Evolutionary conservation across 2,888 invertebrate genomes (phyloP).

Genomic region (Drosophila niveifrons): DNA sequence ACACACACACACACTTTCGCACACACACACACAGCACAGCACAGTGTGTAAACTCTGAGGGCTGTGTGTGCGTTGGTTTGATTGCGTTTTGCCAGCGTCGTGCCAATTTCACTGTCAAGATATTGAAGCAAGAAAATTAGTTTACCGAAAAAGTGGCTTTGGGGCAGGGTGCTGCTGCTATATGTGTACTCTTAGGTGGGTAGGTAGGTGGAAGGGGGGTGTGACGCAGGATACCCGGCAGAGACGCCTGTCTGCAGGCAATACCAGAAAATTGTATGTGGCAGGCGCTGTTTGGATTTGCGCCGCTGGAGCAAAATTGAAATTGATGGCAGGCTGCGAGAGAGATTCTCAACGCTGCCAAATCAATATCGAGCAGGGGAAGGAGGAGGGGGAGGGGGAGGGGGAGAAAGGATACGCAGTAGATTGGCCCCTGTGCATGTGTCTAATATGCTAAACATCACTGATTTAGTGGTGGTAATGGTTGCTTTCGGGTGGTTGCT

Average conservation of each 20-base stretch:
- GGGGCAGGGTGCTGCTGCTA: conserved; percentile 39
- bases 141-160: conserved; percentile 79
- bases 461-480: conserved; percentile 72
- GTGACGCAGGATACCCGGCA: conserved; percentile 11
- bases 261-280: conserved; percentile 71
- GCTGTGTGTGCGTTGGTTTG: conserved; percentile 55
- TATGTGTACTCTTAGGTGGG: too few species aligned
- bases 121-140: conserved; percentile 84
- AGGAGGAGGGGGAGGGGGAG: not conserved
- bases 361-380: conserved; percentile 49
- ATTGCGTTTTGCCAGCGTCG: conserved; percentile 73
- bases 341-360: conserved; percentile 48
- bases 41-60: conserved; percentile 21
- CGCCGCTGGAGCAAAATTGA: conserved; percentile 81
- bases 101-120: conserved; percentile 84
- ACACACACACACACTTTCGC: conserved; percentile 23
- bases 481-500: conserved; percentile 26
- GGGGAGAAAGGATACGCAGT: conserved; percentile 7
- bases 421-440: conserved; percentile 67
- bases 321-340: conserved; percentile 82
- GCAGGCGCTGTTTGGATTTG: conserved; percentile 73
- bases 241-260: conserved; percentile 66
- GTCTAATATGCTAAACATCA: conserved; percentile 78
- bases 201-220: conserved; percentile 1
- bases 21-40: conserved; percentile 21